Evolutionary conservation across 2,113 vertebrate species (phyloP).

Genomic region (Ia io): DNA sequence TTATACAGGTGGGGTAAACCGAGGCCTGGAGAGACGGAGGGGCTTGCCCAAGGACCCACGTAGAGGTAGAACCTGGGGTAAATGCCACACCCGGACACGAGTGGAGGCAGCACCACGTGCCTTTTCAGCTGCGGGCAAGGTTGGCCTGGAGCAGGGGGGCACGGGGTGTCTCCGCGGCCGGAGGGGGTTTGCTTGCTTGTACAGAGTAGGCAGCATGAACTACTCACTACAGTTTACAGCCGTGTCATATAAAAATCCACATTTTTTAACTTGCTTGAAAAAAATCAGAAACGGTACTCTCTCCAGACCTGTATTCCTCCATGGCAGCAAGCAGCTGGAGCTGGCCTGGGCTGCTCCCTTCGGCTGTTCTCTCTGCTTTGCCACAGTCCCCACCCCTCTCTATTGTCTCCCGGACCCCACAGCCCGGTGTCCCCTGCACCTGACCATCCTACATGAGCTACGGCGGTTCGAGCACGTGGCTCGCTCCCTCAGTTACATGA

Average conservation of each 20-base stretch:
- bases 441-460: not conserved
- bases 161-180: accelerated
- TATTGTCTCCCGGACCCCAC: not conserved
- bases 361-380: not conserved
- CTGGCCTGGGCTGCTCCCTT: not conserved
- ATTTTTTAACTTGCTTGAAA: not conserved
- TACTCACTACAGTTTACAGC: not conserved
- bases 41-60: not conserved
- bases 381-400: not conserved
- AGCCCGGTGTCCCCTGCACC: not conserved
- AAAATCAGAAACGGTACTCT: not conserved
- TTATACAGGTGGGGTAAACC: not conserved
- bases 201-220: not conserved
- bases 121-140: not conserved
- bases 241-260: not conserved
- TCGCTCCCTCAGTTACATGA: not conserved
- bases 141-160: not conserved
- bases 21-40: not conserved
- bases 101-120: accelerated
- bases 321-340: not conserved
- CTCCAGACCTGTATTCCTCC: not conserved
- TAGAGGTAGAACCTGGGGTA: not conserved
- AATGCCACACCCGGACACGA: accelerated
- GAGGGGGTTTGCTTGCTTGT: not conserved
- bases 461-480: not conserved